These are phyloP conservation scores for Caenorhabditis drosophilae DNA, from an alignment of 2,888 invertebrate species.

Conservation along the genomic window DNA sequence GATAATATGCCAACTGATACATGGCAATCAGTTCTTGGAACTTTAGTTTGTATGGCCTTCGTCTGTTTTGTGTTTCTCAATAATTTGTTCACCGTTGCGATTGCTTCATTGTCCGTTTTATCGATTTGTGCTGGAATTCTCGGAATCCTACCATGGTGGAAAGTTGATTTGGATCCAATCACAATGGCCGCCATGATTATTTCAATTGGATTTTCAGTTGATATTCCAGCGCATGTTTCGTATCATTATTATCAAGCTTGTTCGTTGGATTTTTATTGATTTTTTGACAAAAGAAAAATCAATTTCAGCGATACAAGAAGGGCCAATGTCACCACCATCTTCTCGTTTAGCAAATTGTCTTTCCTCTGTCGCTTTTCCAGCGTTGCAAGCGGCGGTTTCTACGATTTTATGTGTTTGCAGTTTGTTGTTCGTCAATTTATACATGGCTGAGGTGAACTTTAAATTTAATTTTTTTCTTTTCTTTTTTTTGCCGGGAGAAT, in stretches of 20 bases:
- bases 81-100: conserved; percentile 63
- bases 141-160: conserved; percentile 61
- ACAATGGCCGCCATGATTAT: conserved; percentile 67
- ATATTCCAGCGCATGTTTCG: conserved; percentile 65
- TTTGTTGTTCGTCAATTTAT: conserved; percentile 61
- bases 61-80: conserved; percentile 66
- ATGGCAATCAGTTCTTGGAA: conserved; percentile 64
- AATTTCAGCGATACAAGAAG: conserved; percentile 47
- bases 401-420: conserved; percentile 50
- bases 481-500: too few relatives aligned
- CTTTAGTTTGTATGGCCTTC: conserved; percentile 64
- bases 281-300: conserved; percentile 8
- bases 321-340: conserved; percentile 46
- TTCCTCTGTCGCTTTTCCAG: conserved; percentile 57
- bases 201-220: conserved; percentile 65
- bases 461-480: background rate
- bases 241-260: conserved; percentile 64
- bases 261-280: conserved; percentile 9
- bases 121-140: conserved; percentile 54
- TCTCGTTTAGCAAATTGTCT: conserved; percentile 53
- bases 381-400: conserved; percentile 51
- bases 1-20: conserved; percentile 67
- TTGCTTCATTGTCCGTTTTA: conserved; percentile 49
- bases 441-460: conserved; percentile 59
- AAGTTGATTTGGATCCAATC: conserved; percentile 65